These are phyloP conservation scores for Ctenomys sociabilis DNA, from an alignment of 2,113 vertebrate species.

Conservation along the genomic window DNA sequence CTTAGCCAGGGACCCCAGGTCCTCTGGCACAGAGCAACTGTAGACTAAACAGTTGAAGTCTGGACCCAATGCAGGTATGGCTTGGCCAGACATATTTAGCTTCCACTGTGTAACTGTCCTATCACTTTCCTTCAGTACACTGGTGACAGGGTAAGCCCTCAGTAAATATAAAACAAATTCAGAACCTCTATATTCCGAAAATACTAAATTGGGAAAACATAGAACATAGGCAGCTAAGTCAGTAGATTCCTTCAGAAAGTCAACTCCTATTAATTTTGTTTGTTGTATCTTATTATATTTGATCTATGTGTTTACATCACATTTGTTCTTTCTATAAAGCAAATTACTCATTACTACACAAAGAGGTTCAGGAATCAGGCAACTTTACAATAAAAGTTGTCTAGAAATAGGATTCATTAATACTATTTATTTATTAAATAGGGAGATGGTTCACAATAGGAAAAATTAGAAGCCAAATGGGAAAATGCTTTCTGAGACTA, in stretches of 20 bases:
- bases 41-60: not conserved
- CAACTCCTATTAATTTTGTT: not conserved
- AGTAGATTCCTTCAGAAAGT: not conserved
- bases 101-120: not conserved
- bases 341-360: conserved; percentile 4
- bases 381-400: not conserved
- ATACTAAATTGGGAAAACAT: not conserved
- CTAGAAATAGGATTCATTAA: not conserved
- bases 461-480: not conserved
- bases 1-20: not conserved
- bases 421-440: not conserved
- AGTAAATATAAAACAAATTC: conserved; percentile 4
- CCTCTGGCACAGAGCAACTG: not conserved
- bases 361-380: not conserved
- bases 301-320: not conserved
- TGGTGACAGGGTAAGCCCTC: not conserved
- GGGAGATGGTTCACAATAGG: not conserved
- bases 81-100: not conserved
- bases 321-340: not conserved
- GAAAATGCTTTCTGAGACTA: not conserved
- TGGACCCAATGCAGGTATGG: not conserved
- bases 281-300: not conserved
- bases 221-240: not conserved
- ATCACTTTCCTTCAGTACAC: not conserved
- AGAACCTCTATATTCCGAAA: not conserved